Base-by-base conservation (phyloP, 2,113 vertebrate genomes). In the Eidolon helvum region DNA sequence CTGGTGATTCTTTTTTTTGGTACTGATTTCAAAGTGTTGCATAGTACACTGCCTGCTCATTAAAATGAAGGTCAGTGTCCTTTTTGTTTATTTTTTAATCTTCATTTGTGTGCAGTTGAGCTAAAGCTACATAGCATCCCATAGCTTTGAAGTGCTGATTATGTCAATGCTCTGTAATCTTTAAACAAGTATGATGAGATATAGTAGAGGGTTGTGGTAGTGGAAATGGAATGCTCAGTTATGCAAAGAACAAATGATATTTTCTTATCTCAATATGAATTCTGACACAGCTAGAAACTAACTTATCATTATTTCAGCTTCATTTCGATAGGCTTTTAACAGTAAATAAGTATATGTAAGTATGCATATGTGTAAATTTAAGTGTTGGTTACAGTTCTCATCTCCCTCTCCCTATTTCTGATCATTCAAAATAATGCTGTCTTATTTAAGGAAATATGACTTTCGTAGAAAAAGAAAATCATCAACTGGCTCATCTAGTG, bases 331-430 rank as follows among this genome's bases (percentile, higher is more conserved):
- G 33, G 12, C 26, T 84, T 89, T 95, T 33, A 79, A 74, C 19
- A 92, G 77, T 85, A 86, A 95, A 69, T 74, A 96, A 93, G 33
- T 71, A 80, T 88, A 82, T 57, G 16, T 79, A 78, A 77, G 87
- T 50, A 14, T 43, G 6, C 71, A 6, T 69, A 63, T 5, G 14
- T 69, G 30, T 80, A 95, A 95, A 90, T 57, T 10, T 87, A 68
- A 79, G 33, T 77, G 33, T 90, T 71, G n/a, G 53, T 72, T 94
- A 94, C 11, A 74, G 15, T 86, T 65, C 4, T 94, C 5, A 43
- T 89, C 35, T 89, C 35, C 50, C 28, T 69, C 40, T 87, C 87
- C 15, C 65, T 55, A 69, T 48, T 15, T 82, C 78, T 95, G 40
- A 77, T 80, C 28, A 82, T 75, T 74, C 71, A 91, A 69, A 89